phyloP scores from a whole-genome alignment of 2,888 invertebrate species.

The Limnephilus lunatus region DNA sequence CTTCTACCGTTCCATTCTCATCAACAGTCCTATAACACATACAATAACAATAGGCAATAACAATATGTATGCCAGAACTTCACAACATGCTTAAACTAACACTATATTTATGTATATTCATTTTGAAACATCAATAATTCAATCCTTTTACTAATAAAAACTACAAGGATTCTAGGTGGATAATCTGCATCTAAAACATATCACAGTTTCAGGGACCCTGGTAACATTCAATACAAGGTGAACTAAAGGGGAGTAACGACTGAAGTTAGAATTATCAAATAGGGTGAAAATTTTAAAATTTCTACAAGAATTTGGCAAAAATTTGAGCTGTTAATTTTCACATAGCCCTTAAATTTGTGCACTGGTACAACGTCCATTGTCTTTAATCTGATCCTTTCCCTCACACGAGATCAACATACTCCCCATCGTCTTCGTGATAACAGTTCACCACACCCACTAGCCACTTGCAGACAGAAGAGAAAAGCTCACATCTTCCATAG shows the following conservation, averaged over 20 bases:
- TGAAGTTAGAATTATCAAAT: slow-evolving; percentile 46
- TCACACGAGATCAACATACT: slow-evolving; percentile 53
- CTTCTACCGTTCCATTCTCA: slow-evolving; percentile 48
- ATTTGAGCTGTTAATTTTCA: slow-evolving; percentile 71
- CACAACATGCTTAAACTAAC: slow-evolving; percentile 45
- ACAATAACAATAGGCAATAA: slow-evolving; percentile 12
- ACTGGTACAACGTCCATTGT: slow-evolving; percentile 50
- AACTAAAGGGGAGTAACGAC: slow-evolving; percentile 52
- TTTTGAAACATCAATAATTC: slow-evolving; percentile 57
- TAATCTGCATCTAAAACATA: slow-evolving; percentile 63
- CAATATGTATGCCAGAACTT: slow-evolving; percentile 21
- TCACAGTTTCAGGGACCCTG: slow-evolving; percentile 65
- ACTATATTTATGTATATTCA: slow-evolving; percentile 48
- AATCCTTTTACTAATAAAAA: slow-evolving; percentile 52
- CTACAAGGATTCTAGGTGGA: slow-evolving; percentile 61
- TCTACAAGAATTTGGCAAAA: slow-evolving; percentile 74
- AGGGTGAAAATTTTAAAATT: slow-evolving; percentile 47
- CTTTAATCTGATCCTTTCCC: slow-evolving; percentile 17
- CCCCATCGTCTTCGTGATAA: slow-evolving; percentile 54
- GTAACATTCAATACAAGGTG: slow-evolving; percentile 59
- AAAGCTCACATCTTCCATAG: slow-evolving; percentile 68
- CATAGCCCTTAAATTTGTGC: slow-evolving; percentile 59
- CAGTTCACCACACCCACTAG: slow-evolving; percentile 60
- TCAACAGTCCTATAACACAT: slow-evolving; percentile 33
- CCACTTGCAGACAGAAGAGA: slow-evolving; percentile 69